A percentile compares a stretch with the other conserved stretches of the same genome.
phyloP scores from a whole-genome alignment of 2,113 vertebrate genomes.

The Chloroceryle aenea region DNA sequence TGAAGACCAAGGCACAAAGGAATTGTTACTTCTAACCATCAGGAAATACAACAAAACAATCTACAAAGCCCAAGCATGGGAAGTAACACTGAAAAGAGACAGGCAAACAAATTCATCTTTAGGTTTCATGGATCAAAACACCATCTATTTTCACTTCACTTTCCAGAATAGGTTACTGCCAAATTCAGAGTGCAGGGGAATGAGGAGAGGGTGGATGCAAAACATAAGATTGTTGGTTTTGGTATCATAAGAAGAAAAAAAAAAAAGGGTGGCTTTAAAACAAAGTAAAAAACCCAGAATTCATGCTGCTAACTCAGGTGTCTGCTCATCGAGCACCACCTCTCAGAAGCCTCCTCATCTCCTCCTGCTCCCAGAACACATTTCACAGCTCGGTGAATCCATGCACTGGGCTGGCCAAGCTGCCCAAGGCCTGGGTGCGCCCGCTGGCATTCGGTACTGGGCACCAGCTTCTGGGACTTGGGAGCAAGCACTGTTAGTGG shows the following conservation, averaged over 20 bases:
- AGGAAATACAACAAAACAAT: background rate
- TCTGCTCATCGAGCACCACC: background rate
- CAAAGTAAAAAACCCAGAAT: background rate
- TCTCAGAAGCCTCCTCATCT: background rate
- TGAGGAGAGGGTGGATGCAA: background rate
- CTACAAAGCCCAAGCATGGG: background rate
- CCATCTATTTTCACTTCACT: background rate
- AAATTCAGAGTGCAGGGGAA: background rate
- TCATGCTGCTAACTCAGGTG: background rate
- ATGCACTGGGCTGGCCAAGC: rapidly evolving
- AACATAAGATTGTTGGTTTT: background rate
- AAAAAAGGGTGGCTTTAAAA: background rate
- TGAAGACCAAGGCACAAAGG: constrained; percentile 44
- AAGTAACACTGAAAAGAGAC: background rate
- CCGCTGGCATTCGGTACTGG: rapidly evolving
- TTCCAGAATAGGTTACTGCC: background rate
- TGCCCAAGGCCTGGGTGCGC: rapidly evolving
- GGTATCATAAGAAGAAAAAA: rapidly evolving
- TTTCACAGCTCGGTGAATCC: rapidly evolving
- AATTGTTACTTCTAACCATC: background rate
- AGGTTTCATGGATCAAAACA: background rate
- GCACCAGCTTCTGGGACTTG: background rate
- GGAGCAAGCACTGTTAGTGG: background rate
- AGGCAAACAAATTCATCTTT: constrained; percentile 65
- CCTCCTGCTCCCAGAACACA: background rate